A percentile compares a stretch with the other conserved stretches of the same genome.
Evolutionary conservation across 1,140 invertebrate species (phyloP).

Genomic region (Zaprionus inermis): DNA sequence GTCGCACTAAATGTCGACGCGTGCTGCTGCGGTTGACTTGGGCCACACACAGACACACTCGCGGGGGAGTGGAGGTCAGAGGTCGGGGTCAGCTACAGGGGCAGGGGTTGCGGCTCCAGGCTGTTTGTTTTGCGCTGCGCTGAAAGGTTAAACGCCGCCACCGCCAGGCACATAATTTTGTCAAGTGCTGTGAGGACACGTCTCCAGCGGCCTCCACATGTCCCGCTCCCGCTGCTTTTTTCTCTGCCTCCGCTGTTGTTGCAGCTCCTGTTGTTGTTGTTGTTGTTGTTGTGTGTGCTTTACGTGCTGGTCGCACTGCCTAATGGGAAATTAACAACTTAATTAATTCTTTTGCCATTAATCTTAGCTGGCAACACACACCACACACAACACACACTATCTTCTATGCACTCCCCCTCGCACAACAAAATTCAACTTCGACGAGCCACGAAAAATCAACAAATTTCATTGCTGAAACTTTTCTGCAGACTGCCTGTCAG

Average conservation of each 20-base stretch:
- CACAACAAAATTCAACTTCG: conserved; percentile 51
- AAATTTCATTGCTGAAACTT: conserved; percentile 77
- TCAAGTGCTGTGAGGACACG: conserved; percentile 72
- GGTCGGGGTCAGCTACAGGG: conserved; percentile 8
- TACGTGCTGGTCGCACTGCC: conserved; percentile 63
- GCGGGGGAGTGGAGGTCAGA: too few species aligned
- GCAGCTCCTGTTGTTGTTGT: background rate
- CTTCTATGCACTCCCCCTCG: background rate
- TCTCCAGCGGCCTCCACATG: conserved; percentile 27
- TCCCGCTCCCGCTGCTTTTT: background rate
- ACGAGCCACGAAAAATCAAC: conserved; percentile 61
- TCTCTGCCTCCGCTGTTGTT: too few species aligned
- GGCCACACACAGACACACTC: conserved; percentile 23
- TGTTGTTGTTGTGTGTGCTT: conserved; percentile 43
- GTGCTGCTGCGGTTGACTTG: conserved; percentile 61
- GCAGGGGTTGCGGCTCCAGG: conserved; percentile 19
- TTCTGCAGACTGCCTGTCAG: conserved; percentile 38
- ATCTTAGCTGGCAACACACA: conserved; percentile 60
- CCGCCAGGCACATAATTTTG: conserved; percentile 76
- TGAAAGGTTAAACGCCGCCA: conserved; percentile 77
- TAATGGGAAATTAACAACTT: conserved; percentile 83
- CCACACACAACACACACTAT: conserved; percentile 6
- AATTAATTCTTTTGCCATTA: conserved; percentile 82
- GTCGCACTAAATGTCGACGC: conserved; percentile 73
- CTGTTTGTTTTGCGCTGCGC: conserved; percentile 55